A percentile compares a stretch with the other conserved stretches of the same genome.
These are phyloP conservation scores for Oncopodura yosiiana DNA, from an alignment of 1,140 invertebrate species.

Conservation along the genomic window DNA sequence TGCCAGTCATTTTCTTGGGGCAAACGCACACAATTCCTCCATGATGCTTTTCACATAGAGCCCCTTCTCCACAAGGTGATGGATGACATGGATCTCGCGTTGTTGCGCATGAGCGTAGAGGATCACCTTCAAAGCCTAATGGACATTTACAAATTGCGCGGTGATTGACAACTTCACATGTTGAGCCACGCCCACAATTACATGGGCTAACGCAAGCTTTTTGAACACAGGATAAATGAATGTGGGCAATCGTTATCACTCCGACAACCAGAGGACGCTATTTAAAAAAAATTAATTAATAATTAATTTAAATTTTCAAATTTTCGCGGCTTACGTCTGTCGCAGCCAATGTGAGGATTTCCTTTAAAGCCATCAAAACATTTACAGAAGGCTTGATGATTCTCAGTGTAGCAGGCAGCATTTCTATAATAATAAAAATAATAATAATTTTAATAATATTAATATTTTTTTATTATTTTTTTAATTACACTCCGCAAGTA, in stretches of 20 bases:
- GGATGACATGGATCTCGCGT: conserved; percentile 61
- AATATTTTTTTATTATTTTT: too few species aligned
- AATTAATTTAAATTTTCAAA: conserved; percentile 26
- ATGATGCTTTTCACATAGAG: conserved; percentile 71
- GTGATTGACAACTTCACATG: conserved; percentile 79
- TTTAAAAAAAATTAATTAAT: conserved; percentile 36
- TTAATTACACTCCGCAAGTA: conserved; percentile 38
- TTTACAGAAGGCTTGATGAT: conserved; percentile 66
- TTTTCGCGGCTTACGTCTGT: conserved; percentile 41
- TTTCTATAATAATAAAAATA: too few species aligned
- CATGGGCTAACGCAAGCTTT: conserved; percentile 71
- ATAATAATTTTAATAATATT: conserved; percentile 35
- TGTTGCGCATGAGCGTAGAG: conserved; percentile 49
- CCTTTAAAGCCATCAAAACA: conserved; percentile 43
- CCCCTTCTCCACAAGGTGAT: conserved; percentile 72
- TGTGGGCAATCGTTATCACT: conserved; percentile 58
- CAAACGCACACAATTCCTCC: conserved; percentile 81
- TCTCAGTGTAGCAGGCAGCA: conserved; percentile 48
- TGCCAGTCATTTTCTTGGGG: conserved; percentile 76
- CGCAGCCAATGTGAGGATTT: conserved; percentile 38
- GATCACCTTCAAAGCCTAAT: conserved; percentile 70
- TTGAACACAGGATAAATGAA: conserved; percentile 69
- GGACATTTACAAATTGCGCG: conserved; percentile 72
- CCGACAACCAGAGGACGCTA: conserved; percentile 23
- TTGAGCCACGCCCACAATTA: conserved; percentile 69